Evolutionary conservation across 2,797 vertebrate species (phyloP), one percentile per base, ranked within the genome.

Genomic region (Apodemus agrarius): DNA sequence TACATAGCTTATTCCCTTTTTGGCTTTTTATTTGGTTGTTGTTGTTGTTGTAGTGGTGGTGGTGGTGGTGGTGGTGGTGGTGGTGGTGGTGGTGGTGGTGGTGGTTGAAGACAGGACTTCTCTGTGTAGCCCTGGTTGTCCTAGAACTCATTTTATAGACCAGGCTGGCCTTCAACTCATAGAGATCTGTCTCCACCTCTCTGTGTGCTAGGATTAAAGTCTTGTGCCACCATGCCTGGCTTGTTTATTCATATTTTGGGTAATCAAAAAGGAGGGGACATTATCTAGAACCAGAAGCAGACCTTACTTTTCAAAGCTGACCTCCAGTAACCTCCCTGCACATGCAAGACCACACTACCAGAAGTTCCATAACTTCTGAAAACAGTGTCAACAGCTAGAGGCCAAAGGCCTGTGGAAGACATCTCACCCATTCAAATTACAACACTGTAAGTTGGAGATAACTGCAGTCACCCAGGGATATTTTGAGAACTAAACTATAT

Each of bases 401-500:
- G n/a, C 16, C 8, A 76, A 75, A 43, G 26, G 21, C 22, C 54
- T 76, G 72, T 76, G 37, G 57, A 22, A 43, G 54, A 76, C 29
- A 61, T 61, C 40, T 78, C 54, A 49, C 4, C 63, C 4, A 63
- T 43, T 59, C 57, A 78, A 63, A n/a, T 14, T n/a, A 26, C 16
- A 63, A 37, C 7, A 16, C 19, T 86, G 21, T 21, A 80, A 57
- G 82, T 72, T 8, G 5, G 14, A 5, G 3, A n/a, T 49, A 81
- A 90, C 84, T 85, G 24, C 37, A 90, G n/a, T 78, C 54, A 75
- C 1, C 63, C 81, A 17, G 82, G 40, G 3, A 43, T 76, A 76
- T 90, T 93, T 87, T 80, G 69, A 93, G 49, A 95, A 26, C 24
- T 65, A 85, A 29, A 46, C 82, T 69, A 85, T 19, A 52, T 81